Conservation (phyloP, 2,888 invertebrate species). For the Clitarchus hookeri region DNA sequence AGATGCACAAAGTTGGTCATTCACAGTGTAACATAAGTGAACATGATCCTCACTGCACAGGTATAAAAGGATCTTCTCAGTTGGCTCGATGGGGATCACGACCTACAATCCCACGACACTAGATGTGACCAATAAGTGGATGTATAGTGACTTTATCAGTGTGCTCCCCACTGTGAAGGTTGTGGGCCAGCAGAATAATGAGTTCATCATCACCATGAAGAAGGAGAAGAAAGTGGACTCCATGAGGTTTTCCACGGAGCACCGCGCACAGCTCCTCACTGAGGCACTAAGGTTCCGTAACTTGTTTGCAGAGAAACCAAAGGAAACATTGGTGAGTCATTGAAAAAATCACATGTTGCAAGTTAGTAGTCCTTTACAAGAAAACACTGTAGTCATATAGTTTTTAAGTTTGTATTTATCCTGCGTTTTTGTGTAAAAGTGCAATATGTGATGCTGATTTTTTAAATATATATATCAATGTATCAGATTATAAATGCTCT, state of each 20-base stretch:
- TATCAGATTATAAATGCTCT: too few relatives aligned
- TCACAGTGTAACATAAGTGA: neutral
- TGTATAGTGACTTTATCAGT: conserved; percentile 78
- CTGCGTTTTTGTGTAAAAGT: conserved; percentile 11
- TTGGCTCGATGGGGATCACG: conserved; percentile 93
- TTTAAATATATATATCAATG: too few relatives aligned
- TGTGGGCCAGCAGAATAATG: conserved; percentile 62
- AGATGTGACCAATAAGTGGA: conserved; percentile 94
- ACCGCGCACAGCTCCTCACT: conserved; percentile 88
- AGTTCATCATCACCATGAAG: conserved; percentile 82
- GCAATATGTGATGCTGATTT: neutral
- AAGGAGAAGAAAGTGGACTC: conserved; percentile 90
- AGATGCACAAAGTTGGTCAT: too few relatives aligned
- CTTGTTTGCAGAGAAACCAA: conserved; percentile 79
- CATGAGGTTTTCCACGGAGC: conserved; percentile 96
- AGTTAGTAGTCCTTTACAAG: neutral
- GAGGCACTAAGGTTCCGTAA: conserved; percentile 84
- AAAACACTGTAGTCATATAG: too few relatives aligned
- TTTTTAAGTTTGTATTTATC: neutral
- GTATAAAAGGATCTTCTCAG: conserved; percentile 95
- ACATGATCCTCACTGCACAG: conserved; percentile 55
- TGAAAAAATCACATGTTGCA: too few relatives aligned
- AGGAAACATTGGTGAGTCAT: conserved; percentile 68
- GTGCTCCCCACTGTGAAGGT: conserved; percentile 60
- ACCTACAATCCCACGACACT: conserved; percentile 93